Base-by-base conservation (phyloP, 2,113 vertebrate species). In the Vulpes vulpes region DNA sequence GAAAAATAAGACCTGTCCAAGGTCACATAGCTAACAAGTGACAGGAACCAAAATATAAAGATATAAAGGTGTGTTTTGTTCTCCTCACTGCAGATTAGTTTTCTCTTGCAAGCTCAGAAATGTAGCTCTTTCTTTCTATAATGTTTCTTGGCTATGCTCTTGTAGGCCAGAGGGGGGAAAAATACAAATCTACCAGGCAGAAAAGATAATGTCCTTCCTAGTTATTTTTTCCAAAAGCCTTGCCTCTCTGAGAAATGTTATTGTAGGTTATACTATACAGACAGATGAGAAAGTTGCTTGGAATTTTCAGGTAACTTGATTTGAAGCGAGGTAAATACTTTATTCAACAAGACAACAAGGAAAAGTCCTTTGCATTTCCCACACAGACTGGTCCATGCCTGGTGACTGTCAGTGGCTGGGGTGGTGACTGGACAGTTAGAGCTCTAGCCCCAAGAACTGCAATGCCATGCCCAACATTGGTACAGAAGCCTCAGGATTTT, bases 271-370 rank as follows among this genome's bases (percentile, higher is more conserved):
- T 27, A 43, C 43, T 25, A 6, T 1, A 76, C 27, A 79, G 51
- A 64, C 16, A 83, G 76, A 69, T 53, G 17, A 59, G 38, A 92
- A 89, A 49, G 38, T 20, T 89, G 17, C 19, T 80, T 95, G 51
- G 38, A 76, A 30, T 83, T 97, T 78, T 88, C 10, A 89, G 87
- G 32, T 55, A 95, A 84, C 49, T 35, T 88, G 17, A 53, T 89
- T 59, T 71, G 30, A 95, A 11, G 8, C 22, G 17, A 92, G 20
- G 74, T 5, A 8, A 67, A 38, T 83, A 76, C 43, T 43, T 62
- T 51, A 80, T 57, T 53, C 59, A 83, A 51, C 0, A 12, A 73
- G 19, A 69, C 17, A 2, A 49, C 22, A 86, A 92, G 4, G 71
- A 82, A 53, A 51, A 71, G 62, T 73, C 22, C 10, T 90, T 51